Percentiles rank a stretch among this genome's conserved stretches.
phyloP scores from a whole-genome alignment of 2,113 vertebrate genomes.

The Typhlomys cinereus region DNA sequence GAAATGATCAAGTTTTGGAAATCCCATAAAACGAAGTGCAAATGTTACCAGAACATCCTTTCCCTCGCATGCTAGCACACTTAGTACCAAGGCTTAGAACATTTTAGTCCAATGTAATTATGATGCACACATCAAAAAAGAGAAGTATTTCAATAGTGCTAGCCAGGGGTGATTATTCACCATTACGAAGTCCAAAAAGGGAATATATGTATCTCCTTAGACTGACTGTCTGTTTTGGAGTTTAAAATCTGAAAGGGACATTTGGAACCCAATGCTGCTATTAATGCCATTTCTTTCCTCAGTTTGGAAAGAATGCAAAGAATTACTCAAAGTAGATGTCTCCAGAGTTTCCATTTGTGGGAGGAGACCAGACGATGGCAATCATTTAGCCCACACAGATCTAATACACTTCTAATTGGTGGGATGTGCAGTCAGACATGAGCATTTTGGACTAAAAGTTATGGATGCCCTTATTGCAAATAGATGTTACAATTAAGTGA shows the following conservation, averaged over 20 bases:
- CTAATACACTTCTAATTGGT: not conserved
- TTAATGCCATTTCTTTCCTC: conserved; percentile 34
- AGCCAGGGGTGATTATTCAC: not conserved
- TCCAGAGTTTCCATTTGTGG: conserved; percentile 55
- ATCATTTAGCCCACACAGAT: conserved; percentile 53
- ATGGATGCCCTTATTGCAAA: not conserved
- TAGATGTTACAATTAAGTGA: conserved; percentile 11
- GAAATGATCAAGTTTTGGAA: conserved; percentile 67
- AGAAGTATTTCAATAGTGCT: not conserved
- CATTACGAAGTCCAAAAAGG: not conserved
- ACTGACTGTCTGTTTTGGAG: conserved; percentile 1
- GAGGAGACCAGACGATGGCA: conserved; percentile 48
- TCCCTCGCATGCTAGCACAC: conserved; percentile 44
- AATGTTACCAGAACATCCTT: conserved; percentile 20
- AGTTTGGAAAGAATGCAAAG: conserved; percentile 64
- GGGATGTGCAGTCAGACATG: not conserved
- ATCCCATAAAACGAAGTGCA: conserved; percentile 48
- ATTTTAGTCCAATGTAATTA: conserved; percentile 54
- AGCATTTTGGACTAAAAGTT: conserved; percentile 10
- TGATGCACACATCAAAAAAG: not conserved
- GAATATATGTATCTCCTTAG: conserved; percentile 17
- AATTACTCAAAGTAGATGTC: conserved; percentile 57
- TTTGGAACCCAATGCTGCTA: conserved; percentile 41
- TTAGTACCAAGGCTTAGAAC: conserved; percentile 48
- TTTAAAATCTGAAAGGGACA: conserved; percentile 49